Conservation (phyloP, 2,888 invertebrate species). For the Lordiphosa andalusiaca region DNA sequence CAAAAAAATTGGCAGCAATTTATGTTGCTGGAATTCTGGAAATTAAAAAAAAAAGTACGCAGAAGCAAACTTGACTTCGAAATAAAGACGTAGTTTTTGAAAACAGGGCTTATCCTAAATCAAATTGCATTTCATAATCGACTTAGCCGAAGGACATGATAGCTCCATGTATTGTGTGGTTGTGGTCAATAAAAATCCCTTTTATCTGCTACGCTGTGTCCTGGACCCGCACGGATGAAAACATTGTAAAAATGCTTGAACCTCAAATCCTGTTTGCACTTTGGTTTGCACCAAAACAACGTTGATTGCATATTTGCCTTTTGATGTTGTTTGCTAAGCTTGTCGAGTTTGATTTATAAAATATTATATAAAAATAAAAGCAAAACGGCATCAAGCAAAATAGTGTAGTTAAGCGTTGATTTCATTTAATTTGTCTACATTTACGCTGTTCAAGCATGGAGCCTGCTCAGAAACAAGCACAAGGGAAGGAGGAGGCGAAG, state of each 20-base stretch:
- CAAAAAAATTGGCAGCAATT: too few relatives aligned
- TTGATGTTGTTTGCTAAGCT: too few relatives aligned
- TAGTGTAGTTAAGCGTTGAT: neutral
- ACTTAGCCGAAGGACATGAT: neutral
- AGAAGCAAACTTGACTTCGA: too few relatives aligned
- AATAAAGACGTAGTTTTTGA: too few relatives aligned
- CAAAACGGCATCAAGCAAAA: too few relatives aligned
- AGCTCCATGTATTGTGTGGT: conserved; percentile 9
- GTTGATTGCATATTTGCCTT: conserved; percentile 23
- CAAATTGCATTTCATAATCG: too few relatives aligned
- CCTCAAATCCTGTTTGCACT: neutral
- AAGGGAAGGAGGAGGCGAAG: neutral
- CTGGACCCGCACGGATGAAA: conserved; percentile 13
- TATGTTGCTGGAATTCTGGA: too few relatives aligned
- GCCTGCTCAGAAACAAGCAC: conserved; percentile 7
- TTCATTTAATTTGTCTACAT: conserved; percentile 3
- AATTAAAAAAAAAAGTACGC: too few relatives aligned
- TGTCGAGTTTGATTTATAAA: too few relatives aligned
- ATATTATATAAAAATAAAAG: too few relatives aligned
- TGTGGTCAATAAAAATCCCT: conserved; percentile 59
- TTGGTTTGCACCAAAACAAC: conserved; percentile 5
- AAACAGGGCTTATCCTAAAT: too few relatives aligned
- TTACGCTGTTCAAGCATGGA: too few relatives aligned
- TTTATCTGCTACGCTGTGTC: conserved; percentile 49
- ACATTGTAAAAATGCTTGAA: conserved; percentile 10